Conservation (phyloP, 2,888 invertebrate species). For the Scaptomyza cyrtandrae region DNA sequence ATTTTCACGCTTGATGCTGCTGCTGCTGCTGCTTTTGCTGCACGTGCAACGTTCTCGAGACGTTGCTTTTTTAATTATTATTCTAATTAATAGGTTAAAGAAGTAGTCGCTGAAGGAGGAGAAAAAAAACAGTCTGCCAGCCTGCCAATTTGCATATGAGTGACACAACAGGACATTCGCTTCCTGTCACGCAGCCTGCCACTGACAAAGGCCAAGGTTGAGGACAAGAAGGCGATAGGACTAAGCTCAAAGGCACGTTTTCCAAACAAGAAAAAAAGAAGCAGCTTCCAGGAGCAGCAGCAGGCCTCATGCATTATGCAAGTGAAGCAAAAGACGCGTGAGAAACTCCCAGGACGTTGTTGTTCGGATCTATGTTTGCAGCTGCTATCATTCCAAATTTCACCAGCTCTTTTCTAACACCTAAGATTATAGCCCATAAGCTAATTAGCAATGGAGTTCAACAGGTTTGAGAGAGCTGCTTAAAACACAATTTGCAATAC, state of each 20-base stretch:
- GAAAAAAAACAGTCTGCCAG: constrained; percentile 54
- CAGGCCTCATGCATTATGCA: constrained; percentile 72
- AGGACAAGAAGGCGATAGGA: constrained; percentile 44
- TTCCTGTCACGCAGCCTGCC: constrained; percentile 69
- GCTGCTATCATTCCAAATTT: constrained; percentile 29
- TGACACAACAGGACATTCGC: constrained; percentile 79
- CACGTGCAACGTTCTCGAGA: constrained; percentile 48
- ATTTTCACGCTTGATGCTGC: constrained; percentile 32
- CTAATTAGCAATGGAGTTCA: constrained; percentile 45
- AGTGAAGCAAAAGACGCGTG: constrained; percentile 65
- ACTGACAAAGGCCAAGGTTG: constrained; percentile 40
- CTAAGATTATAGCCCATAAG: constrained; percentile 1
- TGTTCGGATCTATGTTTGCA: constrained; percentile 29
- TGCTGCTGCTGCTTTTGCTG: not conserved
- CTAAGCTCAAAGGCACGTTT: constrained; percentile 55
- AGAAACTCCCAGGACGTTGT: constrained; percentile 59
- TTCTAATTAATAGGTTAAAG: constrained; percentile 76
- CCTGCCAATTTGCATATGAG: constrained; percentile 79
- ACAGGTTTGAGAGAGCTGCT: constrained; percentile 49
- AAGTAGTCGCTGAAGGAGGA: constrained; percentile 31
- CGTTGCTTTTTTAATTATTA: constrained; percentile 79
- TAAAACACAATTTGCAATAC: constrained; percentile 22
- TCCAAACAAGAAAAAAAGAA: constrained; percentile 36
- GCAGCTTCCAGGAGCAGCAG: constrained; percentile 36
- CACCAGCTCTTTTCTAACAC: not conserved